Conservation (phyloP, 1,140 invertebrate genomes). For the Sitobion miscanthi region DNA sequence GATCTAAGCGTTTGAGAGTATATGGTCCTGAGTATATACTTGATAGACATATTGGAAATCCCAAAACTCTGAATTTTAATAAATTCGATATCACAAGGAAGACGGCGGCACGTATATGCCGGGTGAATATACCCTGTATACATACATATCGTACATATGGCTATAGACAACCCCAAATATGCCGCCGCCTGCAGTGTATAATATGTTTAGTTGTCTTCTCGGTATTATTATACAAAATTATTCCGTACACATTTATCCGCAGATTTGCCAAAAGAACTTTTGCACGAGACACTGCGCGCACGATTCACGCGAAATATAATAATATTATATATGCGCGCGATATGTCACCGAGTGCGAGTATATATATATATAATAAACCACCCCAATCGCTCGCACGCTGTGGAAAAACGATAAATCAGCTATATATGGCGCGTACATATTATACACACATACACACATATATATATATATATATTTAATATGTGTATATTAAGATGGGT, state of each 20-base stretch:
- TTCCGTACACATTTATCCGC: background rate
- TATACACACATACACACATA: too few relatives aligned
- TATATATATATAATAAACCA: background rate
- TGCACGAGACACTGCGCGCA: background rate
- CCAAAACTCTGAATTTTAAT: too few relatives aligned
- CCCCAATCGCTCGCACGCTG: background rate
- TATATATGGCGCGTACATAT: too few relatives aligned
- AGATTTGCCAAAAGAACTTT: background rate
- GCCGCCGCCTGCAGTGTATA: background rate
- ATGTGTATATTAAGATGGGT: background rate
- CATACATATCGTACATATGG: too few relatives aligned
- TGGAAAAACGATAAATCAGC: constrained; percentile 7
- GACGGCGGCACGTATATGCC: too few relatives aligned
- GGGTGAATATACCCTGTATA: background rate
- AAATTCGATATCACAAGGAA: too few relatives aligned
- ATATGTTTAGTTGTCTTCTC: background rate
- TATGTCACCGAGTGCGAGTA: background rate
- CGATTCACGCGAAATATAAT: background rate
- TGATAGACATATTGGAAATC: too few relatives aligned
- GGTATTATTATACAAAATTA: background rate
- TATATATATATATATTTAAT: background rate
- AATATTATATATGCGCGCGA: background rate
- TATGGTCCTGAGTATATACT: too few relatives aligned
- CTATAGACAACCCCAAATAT: background rate
- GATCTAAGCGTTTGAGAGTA: too few relatives aligned